Base-by-base conservation (phyloP, 2,797 vertebrate genomes). In the Siniperca obscura region DNA sequence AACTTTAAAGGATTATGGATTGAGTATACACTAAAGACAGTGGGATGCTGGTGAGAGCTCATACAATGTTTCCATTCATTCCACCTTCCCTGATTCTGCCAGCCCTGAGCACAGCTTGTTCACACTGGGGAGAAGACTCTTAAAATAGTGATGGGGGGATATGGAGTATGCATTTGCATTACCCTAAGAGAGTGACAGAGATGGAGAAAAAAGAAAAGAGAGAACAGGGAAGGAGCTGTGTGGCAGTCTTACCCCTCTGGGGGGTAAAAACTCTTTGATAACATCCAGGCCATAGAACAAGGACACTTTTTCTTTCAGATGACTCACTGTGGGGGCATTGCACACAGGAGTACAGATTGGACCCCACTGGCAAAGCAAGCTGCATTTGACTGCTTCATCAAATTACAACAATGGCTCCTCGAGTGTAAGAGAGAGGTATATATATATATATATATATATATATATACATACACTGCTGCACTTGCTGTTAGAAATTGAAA, bases 241-340 rank as follows among this genome's bases (percentile, higher is more conserved):
- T 84, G 76, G 87, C 83, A 64, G 84, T 82, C 65, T 88, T 79
- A 57, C 68, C 88, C 91, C 93, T 93, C 88, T 82, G 68, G 88
- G 90, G 83, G 80, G 68, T 66, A 62, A 82, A 86, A 83, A 89
- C 64, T 87, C 84, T 91, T 70, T 83, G 92, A 94, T 93, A 93
- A 86, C 91, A 92, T 91, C 82, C 89, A 90, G 83, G 90, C 89
- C 88, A 90, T 46, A 61, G 86, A 93, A 91, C 78, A 91, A 91
- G 87, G 92, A 92, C 87, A 89, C 82, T 81, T 86, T 86, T 92
- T 83, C 91, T 92, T 92, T 92, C 89, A 93, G 85, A 90, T 84
- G 90, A 86, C 75, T 91, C 90, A 65, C 72, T 83, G 76, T 72
- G 82, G 81, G 81, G 86, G 71, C 86, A 68, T 67, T n/a, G 16